Base-by-base conservation (phyloP, 2,113 vertebrate genomes). In the Syngnathus typhle region DNA sequence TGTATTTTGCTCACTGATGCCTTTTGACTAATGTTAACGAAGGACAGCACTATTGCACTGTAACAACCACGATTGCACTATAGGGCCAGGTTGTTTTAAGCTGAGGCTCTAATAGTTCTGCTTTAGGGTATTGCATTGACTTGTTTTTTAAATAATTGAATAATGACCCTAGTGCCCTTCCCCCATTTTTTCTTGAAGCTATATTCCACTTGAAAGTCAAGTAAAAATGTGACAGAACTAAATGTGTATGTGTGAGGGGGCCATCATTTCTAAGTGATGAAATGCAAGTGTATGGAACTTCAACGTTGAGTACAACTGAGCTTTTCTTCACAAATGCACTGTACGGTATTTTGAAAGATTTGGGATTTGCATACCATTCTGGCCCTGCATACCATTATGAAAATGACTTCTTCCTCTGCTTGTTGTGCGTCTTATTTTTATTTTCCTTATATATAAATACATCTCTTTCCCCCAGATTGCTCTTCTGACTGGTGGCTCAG, bases 391-490 rank as follows among this genome's bases (percentile, higher is more conserved):
- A 13, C 11, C 13, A 55, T 5, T 23, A 21, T 55, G 52, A 58
- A 27, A 36, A 7, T 58, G 12, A 16, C 27, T 36, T 2, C 56
- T 41, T 41, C 3, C 38, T 55, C 16, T 59, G 18, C 15, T 23
- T 65, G 0, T 43, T 71, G 19, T 67, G 54, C 80, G 41, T 18
- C 5, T 43, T 43, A 43, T 43, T 43, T 11, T 43, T 43, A 43
- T 43, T 37, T 44, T 49, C 11, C 36, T 21, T 68, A 21, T 78
- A 32, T 75, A 64, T 85, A 69, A 89, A 23, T 74, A 64, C 86
- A 69, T 91, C 54, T 88, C 75, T 88, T 82, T 86, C 72, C 84
- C 83, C 72, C 82, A 92, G 88, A 88, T 88, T 37, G 82, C 69
- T 64, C 75, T 69, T 60, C 80, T 85, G 85, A 79, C 65, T 73